These are phyloP conservation scores for Mycetomoellerius zeteki DNA, from an alignment of 1,140 invertebrate species.

Conservation along the genomic window DNA sequence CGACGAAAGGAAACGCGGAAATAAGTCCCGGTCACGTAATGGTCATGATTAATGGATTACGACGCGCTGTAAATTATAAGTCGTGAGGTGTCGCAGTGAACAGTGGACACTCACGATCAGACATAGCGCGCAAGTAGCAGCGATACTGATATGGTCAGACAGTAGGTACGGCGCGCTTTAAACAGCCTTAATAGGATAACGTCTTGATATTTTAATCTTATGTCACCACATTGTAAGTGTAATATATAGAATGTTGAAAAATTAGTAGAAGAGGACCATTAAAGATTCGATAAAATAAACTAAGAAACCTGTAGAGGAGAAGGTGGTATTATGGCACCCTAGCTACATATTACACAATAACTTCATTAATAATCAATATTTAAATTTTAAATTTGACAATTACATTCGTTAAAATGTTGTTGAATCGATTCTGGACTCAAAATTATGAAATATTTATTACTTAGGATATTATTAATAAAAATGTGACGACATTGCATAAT, in stretches of 20 bases:
- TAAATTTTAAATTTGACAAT: too few relatives aligned
- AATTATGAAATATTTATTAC: too few relatives aligned
- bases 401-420: too few relatives aligned
- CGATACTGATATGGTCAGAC: constrained; percentile 34
- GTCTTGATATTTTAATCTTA: constrained; percentile 16
- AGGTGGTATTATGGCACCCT: too few relatives aligned
- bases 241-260: neutral
- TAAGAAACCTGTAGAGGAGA: neutral
- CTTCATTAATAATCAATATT: too few relatives aligned
- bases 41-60: constrained; percentile 69
- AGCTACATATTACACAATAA: too few relatives aligned
- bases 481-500: too few relatives aligned
- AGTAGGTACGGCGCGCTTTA: constrained; percentile 1
- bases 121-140: constrained; percentile 49
- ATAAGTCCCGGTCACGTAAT: constrained; percentile 63
- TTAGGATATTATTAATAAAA: too few relatives aligned
- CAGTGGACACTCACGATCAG: constrained; percentile 27
- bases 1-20: constrained; percentile 47
- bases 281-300: neutral
- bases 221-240: neutral
- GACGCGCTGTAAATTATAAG: constrained; percentile 47
- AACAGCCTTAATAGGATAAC: neutral
- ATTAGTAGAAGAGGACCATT: neutral
- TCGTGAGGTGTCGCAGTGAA: constrained; percentile 38
- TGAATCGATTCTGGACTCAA: too few relatives aligned